A percentile compares a stretch with the other conserved stretches of the same genome.
These are phyloP conservation scores for Coenobita brevimanus DNA, from an alignment of 1,140 invertebrate species.

Conservation along the genomic window DNA sequence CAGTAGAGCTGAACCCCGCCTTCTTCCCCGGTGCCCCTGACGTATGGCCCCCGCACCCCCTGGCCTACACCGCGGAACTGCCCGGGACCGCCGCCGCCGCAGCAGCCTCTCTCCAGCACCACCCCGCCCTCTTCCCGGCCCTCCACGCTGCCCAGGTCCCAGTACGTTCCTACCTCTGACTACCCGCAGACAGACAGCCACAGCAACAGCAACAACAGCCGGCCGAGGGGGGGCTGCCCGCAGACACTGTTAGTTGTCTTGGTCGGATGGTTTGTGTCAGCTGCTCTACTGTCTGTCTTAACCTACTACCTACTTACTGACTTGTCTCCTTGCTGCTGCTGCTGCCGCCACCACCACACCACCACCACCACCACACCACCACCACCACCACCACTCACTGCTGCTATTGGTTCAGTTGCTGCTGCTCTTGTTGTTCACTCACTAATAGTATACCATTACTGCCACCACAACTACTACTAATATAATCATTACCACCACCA, in stretches of 20 bases:
- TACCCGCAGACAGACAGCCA: conserved; percentile 78
- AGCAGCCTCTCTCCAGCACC: conserved; percentile 86
- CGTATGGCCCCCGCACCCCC: conserved; percentile 90
- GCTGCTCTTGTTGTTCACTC: too few relatives aligned
- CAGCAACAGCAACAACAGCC: conserved; percentile 73
- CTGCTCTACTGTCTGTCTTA: too few relatives aligned
- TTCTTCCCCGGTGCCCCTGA: conserved; percentile 95
- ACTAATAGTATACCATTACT: too few relatives aligned
- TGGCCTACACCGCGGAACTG: conserved; percentile 81
- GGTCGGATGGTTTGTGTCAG: too few relatives aligned
- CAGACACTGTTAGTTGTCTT: too few relatives aligned
- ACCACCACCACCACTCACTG: conserved; percentile 24
- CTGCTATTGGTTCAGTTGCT: not conserved
- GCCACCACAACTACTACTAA: too few relatives aligned
- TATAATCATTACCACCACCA: too few relatives aligned
- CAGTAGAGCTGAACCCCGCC: conserved; percentile 90
- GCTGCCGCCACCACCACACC: not conserved
- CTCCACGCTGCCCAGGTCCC: conserved; percentile 94
- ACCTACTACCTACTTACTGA: too few relatives aligned
- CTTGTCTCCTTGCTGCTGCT: too few relatives aligned
- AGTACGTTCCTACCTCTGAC: conserved; percentile 96
- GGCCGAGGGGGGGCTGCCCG: conserved; percentile 81
- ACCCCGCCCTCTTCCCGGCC: conserved; percentile 88
- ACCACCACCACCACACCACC: conserved; percentile 9
- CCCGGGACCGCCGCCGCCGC: conserved; percentile 78